phyloP scores from a whole-genome alignment of 2,797 vertebrate species.

The Falco rusticolus region DNA sequence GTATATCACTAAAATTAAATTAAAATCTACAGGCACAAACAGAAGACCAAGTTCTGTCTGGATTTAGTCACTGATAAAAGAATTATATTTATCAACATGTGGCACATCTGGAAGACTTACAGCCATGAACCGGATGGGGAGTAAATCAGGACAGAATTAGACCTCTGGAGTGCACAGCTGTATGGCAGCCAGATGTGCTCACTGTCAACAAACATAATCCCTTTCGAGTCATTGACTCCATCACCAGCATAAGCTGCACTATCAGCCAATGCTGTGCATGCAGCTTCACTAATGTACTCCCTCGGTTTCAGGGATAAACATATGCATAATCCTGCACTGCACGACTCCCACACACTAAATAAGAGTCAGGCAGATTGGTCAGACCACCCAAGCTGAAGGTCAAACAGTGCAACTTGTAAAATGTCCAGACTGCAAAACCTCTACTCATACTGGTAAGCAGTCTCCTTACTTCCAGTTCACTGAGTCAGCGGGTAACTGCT shows the following conservation, averaged over 20 bases:
- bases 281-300: not conserved
- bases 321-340: not conserved
- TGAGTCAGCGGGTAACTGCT: not conserved
- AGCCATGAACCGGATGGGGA: not conserved
- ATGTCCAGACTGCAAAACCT: not conserved
- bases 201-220: slow-evolving; percentile 36
- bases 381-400: slow-evolving; percentile 35
- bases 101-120: slow-evolving; percentile 3
- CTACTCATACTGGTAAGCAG: not conserved
- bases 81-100: not conserved
- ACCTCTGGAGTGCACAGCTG: not conserved
- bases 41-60: not conserved
- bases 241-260: not conserved
- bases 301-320: not conserved
- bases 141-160: slow-evolving; percentile 13
- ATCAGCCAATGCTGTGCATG: not conserved
- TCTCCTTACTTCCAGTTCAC: not conserved
- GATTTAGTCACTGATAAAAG: not conserved
- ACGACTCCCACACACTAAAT: not conserved
- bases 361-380: not conserved
- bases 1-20: not conserved
- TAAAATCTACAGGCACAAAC: not conserved
- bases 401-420: not conserved
- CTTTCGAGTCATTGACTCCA: not conserved
- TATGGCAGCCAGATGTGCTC: slow-evolving; percentile 45